Evolutionary conservation across 1,140 invertebrate genomes (phyloP), one percentile per base, ranked within the genome.

Genomic region (Medauroidea extradentata): DNA sequence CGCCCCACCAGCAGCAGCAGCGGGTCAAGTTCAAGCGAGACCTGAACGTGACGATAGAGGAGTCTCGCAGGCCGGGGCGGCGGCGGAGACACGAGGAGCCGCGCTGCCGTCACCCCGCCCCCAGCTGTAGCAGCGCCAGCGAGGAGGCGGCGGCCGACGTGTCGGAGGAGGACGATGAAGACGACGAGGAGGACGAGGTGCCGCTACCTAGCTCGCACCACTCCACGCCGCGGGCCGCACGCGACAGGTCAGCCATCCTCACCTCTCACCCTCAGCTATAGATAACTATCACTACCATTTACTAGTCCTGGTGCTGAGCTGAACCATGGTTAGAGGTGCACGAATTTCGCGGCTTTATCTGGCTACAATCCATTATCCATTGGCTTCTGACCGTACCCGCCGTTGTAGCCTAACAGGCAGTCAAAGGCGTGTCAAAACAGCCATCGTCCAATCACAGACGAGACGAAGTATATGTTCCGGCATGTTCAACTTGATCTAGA

Each of bases 81-180:
- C 51, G 61, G 25, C 53, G 59, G 24, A 38, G 60, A 38, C 64
- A 59, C 48, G 1, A 2, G 3, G 48, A 14, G 11, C 48, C 19
- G 48, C 16, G 19, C 9, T 18, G 4, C 21, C 48, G 19, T 3
- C 48, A 3, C 11, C 16, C 2, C 16, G 3, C 16, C 11, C 16
- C 21, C 11, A 27, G 56, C 46, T 25, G 56, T 29, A 27, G 61
- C 7, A 43, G 51, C 42, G 51, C 16, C 18, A 25, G 51, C 16
- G 51, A 39, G n/a, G 67, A 58, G 58, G 75, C 69, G 43, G 77
- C 75, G 69, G 75, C 73, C 59, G 76, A 75, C 63, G 69, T 74
- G 54, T 75, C 70, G 51, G 76, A 77, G 63, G 75, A 77, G 63
- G 77, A 75, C 60, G 74, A 76, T 56, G n/a, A n/a, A n/a, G n/a